A percentile compares a stretch with the other conserved stretches of the same genome.
phyloP scores from a whole-genome alignment of 2,797 vertebrate species.

The Artibeus jamaicensis region DNA sequence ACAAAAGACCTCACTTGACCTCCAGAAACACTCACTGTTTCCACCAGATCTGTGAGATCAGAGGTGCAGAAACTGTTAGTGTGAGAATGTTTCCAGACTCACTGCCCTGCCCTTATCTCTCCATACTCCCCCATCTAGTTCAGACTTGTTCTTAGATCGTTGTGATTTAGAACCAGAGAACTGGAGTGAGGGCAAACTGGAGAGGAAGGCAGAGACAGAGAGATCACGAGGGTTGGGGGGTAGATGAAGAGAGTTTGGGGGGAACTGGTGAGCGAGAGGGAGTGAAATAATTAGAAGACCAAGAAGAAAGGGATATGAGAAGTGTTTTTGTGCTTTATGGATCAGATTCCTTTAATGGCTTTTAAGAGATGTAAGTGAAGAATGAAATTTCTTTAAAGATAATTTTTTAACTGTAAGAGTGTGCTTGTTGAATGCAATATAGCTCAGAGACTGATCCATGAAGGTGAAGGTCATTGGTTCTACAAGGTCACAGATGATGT shows the following conservation, averaged over 20 bases:
- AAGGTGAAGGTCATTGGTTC: neutral
- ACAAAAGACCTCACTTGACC: neutral
- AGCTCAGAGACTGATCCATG: neutral
- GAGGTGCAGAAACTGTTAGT: neutral
- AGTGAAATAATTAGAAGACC: neutral
- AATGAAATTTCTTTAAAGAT: neutral
- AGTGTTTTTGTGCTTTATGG: neutral
- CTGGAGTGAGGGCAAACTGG: neutral
- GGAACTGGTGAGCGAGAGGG: neutral
- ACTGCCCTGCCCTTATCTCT: neutral
- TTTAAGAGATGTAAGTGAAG: neutral
- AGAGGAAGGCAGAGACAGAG: neutral
- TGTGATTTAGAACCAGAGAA: neutral
- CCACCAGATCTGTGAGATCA: neutral
- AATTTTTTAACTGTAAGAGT: neutral
- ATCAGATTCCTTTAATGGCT: neutral
- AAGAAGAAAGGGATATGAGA: neutral
- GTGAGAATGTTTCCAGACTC: neutral
- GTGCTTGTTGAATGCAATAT: neutral
- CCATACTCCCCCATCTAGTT: neutral
- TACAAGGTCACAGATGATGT: neutral
- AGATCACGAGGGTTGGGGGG: neutral
- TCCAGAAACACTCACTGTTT: neutral
- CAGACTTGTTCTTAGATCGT: neutral
- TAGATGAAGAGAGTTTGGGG: neutral